These are phyloP conservation scores for Anas platyrhynchos DNA, from an alignment of 2,113 vertebrate genomes.

Conservation along the genomic window DNA sequence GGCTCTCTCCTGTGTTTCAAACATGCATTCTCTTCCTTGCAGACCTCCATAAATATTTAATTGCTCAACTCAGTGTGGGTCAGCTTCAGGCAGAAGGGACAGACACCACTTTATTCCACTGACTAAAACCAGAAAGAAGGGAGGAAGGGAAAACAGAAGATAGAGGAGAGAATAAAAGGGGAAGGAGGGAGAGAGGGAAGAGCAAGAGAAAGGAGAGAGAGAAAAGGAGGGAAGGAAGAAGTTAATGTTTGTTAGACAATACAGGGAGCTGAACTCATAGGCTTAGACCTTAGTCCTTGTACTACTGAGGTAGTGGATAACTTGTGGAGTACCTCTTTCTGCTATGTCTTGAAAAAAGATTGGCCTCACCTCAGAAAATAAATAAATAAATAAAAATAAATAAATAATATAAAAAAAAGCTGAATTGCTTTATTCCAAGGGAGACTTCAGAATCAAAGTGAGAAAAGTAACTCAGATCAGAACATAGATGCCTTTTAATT, in stretches of 20 bases:
- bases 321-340: neutral
- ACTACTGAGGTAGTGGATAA: neutral
- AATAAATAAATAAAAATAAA: neutral
- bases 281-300: neutral
- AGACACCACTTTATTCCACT: neutral
- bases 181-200: neutral
- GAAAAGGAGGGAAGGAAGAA: neutral
- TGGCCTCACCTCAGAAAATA: neutral
- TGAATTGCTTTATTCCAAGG: neutral
- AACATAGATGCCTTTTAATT: neutral
- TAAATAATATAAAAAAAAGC: neutral
- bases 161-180: accelerated
- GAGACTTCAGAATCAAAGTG: neutral
- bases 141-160: neutral
- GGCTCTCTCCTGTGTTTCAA: neutral
- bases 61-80: neutral
- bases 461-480: neutral
- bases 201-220: neutral
- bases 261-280: neutral
- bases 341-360: neutral
- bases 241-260: neutral
- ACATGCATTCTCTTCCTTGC: neutral
- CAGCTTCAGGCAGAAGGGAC: neutral
- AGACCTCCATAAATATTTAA: neutral
- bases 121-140: neutral